A percentile compares a stretch with the other conserved stretches of the same genome.
phyloP scores from a whole-genome alignment of 2,797 vertebrate genomes.

The Coregonus suidteri region DNA sequence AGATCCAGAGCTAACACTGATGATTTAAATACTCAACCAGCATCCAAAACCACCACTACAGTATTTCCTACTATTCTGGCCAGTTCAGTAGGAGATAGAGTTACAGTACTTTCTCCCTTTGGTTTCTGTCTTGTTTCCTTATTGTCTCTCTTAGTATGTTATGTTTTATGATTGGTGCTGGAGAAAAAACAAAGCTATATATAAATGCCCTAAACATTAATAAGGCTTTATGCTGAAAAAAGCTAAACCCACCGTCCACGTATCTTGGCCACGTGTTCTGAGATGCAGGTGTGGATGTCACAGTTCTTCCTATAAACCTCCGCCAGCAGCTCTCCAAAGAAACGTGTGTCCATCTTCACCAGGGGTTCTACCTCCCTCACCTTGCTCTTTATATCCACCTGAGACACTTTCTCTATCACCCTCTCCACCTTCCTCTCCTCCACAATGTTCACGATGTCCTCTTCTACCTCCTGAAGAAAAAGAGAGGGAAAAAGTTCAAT shows the following conservation, averaged over 20 bases:
- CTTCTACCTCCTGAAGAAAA: conserved; percentile 40
- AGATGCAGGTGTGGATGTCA: conserved; percentile 86
- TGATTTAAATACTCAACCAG: too few species aligned
- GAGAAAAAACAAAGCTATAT: not conserved
- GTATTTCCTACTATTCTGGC: too few species aligned
- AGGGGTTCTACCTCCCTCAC: conserved; percentile 27
- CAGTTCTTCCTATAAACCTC: conserved; percentile 91
- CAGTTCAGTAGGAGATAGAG: too few species aligned
- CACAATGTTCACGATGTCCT: conserved; percentile 30
- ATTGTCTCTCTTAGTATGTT: too few species aligned
- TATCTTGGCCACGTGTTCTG: conserved; percentile 89
- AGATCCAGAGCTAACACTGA: too few species aligned
- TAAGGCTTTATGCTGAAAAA: not conserved
- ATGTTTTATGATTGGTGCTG: not conserved
- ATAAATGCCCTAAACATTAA: not conserved
- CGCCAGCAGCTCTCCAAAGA: conserved; percentile 92
- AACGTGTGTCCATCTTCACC: conserved; percentile 87
- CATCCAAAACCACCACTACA: too few species aligned
- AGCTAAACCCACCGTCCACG: conserved; percentile 77
- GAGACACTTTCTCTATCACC: conserved; percentile 20
- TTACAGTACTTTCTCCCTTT: too few species aligned
- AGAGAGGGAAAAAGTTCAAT: conserved; percentile 2
- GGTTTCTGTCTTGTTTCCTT: too few species aligned
- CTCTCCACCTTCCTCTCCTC: conserved; percentile 34
- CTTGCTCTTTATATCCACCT: conserved; percentile 28